Conservation (phyloP, 2,113 vertebrate species). For the Cinclus mexicanus region DNA sequence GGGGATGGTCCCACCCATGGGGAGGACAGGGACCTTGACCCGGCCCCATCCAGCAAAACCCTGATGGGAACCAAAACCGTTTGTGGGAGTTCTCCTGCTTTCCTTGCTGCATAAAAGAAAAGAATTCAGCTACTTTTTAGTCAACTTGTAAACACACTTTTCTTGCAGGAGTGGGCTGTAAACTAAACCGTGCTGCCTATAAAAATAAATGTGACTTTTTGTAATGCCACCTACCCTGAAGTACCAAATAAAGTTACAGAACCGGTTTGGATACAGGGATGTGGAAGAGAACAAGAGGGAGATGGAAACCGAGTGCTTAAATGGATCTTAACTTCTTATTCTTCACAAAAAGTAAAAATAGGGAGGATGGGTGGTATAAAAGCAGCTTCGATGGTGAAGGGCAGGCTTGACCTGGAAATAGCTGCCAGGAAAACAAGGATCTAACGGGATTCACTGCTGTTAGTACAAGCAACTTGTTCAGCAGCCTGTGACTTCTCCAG, state of each 20-base stretch:
- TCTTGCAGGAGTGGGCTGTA: not conserved
- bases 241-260: not conserved
- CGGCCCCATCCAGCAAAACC: not conserved
- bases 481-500: fast-evolving
- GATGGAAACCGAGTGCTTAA: not conserved
- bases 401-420: not conserved
- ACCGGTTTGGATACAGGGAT: not conserved
- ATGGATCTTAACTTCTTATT: not conserved
- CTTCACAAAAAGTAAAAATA: not conserved
- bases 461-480: not conserved
- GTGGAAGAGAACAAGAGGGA: not conserved
- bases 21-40: not conserved
- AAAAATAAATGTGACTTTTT: not conserved
- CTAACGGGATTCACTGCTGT: not conserved
- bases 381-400: not conserved
- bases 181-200: not conserved
- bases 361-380: not conserved
- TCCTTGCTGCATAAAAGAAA: not conserved
- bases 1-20: not conserved
- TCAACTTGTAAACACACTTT: not conserved
- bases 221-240: not conserved
- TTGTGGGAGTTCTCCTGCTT: not conserved
- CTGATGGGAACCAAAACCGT: not conserved
- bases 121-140: not conserved
- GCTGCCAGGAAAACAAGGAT: not conserved